Percentiles rank a stretch among this genome's conserved stretches.
Conservation (phyloP, 2,888 invertebrate species). For the Malthinus seriepunctatus region DNA sequence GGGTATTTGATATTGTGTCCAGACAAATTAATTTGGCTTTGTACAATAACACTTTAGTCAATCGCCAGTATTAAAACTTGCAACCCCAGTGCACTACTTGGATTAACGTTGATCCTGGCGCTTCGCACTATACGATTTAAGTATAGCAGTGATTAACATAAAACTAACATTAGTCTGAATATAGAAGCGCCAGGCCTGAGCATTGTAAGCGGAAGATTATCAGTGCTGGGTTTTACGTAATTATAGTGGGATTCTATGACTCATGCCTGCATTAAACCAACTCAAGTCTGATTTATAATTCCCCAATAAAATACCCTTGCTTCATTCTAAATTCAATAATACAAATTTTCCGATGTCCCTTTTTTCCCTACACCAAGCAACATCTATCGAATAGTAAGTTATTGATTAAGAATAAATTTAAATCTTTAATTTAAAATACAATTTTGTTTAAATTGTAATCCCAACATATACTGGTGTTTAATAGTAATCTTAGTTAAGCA, state of each 20-base stretch:
- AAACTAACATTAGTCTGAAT: conserved; percentile 48
- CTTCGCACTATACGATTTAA: conserved; percentile 40
- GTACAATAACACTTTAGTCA: conserved; percentile 17
- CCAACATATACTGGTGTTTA: not conserved
- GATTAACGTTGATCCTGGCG: conserved; percentile 43
- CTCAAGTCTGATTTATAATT: conserved; percentile 38
- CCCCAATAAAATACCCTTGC: conserved; percentile 31
- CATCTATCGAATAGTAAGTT: not conserved
- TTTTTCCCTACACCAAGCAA: not conserved
- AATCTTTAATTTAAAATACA: not conserved
- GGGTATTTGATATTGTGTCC: conserved; percentile 4
- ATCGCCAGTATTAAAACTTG: conserved; percentile 35
- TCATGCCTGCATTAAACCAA: conserved; percentile 35
- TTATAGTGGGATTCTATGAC: conserved; percentile 38
- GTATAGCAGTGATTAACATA: conserved; percentile 46
- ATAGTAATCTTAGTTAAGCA: too few relatives aligned
- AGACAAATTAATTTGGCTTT: conserved; percentile 21
- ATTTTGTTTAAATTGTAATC: not conserved
- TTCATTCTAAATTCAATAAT: conserved; percentile 27
- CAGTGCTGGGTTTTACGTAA: conserved; percentile 43
- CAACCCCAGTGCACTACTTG: conserved; percentile 38
- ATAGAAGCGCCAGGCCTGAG: conserved; percentile 33
- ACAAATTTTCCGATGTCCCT: conserved; percentile 21
- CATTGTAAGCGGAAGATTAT: conserved; percentile 44
- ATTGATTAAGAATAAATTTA: conserved; percentile 7